A percentile compares a stretch with the other conserved stretches of the same genome.
These are phyloP conservation scores for Aphis craccivora DNA, from an alignment of 1,140 invertebrate genomes.

Conservation along the genomic window DNA sequence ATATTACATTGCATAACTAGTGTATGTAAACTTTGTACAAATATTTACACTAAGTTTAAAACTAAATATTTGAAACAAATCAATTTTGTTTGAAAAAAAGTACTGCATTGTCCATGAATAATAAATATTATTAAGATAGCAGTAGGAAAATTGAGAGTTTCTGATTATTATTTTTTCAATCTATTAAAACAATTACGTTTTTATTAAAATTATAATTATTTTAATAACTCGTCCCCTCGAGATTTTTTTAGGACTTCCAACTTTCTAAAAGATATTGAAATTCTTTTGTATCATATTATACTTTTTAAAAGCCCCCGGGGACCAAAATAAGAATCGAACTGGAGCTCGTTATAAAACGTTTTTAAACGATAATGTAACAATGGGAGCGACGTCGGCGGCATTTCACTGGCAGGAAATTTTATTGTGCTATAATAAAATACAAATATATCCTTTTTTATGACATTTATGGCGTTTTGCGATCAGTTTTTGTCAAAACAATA, in stretches of 20 bases:
- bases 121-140: not conserved
- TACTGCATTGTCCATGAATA: not conserved
- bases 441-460: conserved; percentile 19
- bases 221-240: conserved; percentile 12
- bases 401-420: conserved; percentile 38
- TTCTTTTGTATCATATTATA: conserved; percentile 44
- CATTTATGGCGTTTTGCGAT: not conserved
- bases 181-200: conserved; percentile 26
- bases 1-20: not conserved
- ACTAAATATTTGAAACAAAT: not conserved
- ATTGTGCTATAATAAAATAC: conserved; percentile 30
- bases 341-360: conserved; percentile 46
- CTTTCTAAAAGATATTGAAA: conserved; percentile 38
- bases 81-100: not conserved
- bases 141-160: not conserved
- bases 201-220: conserved; percentile 54
- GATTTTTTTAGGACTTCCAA: not conserved
- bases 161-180: not conserved
- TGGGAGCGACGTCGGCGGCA: not conserved
- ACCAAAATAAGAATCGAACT: conserved; percentile 27
- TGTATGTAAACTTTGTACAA: not conserved
- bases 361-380: conserved; percentile 49
- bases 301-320: conserved; percentile 39
- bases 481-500: conserved; percentile 43
- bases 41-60: not conserved